phyloP scores from a whole-genome alignment of 1,140 invertebrate species.

The Danaus plexippus region DNA sequence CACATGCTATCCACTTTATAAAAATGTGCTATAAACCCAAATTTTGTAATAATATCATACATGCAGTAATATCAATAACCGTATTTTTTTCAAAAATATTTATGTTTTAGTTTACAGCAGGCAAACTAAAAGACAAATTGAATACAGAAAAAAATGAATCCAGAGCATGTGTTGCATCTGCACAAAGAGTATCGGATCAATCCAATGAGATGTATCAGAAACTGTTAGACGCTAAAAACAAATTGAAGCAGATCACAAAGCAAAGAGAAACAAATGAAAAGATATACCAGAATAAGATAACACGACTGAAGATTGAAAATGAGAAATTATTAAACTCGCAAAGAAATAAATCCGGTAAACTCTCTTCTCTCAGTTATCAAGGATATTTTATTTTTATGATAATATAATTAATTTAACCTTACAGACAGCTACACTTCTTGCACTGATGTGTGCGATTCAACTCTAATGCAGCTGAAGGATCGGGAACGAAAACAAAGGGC shows the following conservation, averaged over 20 bases:
- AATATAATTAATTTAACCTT: slow-evolving; percentile 6
- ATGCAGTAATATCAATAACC: neutral
- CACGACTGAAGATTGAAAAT: slow-evolving; percentile 46
- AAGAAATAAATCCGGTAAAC: slow-evolving; percentile 46
- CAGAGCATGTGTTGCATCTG: slow-evolving; percentile 54
- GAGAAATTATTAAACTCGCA: slow-evolving; percentile 49
- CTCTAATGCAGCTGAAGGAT: slow-evolving; percentile 38
- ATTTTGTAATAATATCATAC: slow-evolving; percentile 2
- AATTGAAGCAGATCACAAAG: slow-evolving; percentile 46
- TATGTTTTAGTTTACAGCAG: slow-evolving; percentile 32
- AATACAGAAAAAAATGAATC: slow-evolving; percentile 54
- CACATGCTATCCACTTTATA: too few relatives aligned
- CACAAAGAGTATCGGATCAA: slow-evolving; percentile 52
- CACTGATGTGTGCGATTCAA: slow-evolving; percentile 43
- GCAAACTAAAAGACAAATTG: slow-evolving; percentile 47
- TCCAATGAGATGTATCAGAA: slow-evolving; percentile 46
- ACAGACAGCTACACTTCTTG: slow-evolving; percentile 36
- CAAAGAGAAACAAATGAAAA: slow-evolving; percentile 56
- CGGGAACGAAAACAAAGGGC: slow-evolving; percentile 43
- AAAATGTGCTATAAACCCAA: neutral
- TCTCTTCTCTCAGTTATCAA: slow-evolving; percentile 4
- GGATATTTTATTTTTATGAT: neutral
- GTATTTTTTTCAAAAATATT: slow-evolving; percentile 2
- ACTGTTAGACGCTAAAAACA: slow-evolving; percentile 34
- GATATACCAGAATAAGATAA: slow-evolving; percentile 45